phyloP scores from a whole-genome alignment of 2,888 invertebrate species.

The Drosophila heteroneura region DNA sequence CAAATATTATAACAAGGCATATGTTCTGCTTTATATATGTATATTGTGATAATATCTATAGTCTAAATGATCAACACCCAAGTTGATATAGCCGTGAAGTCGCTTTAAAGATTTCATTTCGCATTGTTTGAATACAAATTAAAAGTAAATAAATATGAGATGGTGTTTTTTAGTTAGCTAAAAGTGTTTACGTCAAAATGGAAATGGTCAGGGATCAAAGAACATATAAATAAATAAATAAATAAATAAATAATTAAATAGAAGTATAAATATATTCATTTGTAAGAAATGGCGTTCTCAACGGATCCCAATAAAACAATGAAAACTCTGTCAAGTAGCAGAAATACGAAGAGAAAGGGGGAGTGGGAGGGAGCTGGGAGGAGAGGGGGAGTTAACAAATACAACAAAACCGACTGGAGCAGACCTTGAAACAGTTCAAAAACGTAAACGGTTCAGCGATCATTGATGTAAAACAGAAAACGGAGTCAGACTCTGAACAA shows the following conservation, averaged over 20 bases:
- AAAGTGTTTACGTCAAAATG: not conserved
- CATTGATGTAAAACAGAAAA: constrained; percentile 81
- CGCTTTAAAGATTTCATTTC: no score
- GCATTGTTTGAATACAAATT: no score
- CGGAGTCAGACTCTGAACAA: constrained; percentile 48
- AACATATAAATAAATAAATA: constrained; percentile 1
- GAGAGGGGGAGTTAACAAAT: constrained; percentile 16
- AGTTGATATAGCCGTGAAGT: no score
- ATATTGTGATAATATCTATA: not conserved
- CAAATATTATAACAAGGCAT: not conserved
- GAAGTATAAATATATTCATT: not conserved
- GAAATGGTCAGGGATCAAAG: not conserved
- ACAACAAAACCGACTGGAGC: constrained; percentile 47
- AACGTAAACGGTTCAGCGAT: constrained; percentile 85
- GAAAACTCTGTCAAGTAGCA: not conserved
- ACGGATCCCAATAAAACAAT: constrained; percentile 15
- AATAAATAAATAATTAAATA: not conserved
- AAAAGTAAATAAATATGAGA: not conserved
- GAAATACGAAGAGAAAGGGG: constrained; percentile 4
- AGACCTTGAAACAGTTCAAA: constrained; percentile 86
- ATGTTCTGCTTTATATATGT: not conserved
- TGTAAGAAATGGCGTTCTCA: constrained; percentile 1
- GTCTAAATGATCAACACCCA: no score
- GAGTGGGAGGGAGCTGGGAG: not conserved
- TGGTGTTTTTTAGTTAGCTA: not conserved